Base-by-base conservation (phyloP, 2,888 invertebrate species). In the Sphaeridia pumilis region DNA sequence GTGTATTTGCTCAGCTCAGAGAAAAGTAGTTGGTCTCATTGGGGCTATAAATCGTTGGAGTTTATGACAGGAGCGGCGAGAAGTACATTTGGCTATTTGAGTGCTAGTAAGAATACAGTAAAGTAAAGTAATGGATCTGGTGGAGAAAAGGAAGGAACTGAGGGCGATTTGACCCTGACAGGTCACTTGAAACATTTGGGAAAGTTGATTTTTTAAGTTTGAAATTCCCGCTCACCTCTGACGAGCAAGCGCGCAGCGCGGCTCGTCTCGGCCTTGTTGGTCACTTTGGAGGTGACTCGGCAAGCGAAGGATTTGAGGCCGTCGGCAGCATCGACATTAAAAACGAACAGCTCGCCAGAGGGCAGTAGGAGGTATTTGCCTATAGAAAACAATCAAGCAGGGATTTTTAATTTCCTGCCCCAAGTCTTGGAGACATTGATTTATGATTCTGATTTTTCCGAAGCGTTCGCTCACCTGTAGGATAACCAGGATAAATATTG, bases 281-380 rank as follows among this genome's bases (percentile, higher is more conserved):
- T 87, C 66, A 88, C 75, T 64, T 82, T 78, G 74, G 88, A 86
- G 54, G 82, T 78, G 21, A 87, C 86, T 51, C 84, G 77, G 71
- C 89, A 90, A 59, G 83, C 80, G 73, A 86, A 89, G 63, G 80
- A 79, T 68, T 80, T 82, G 72, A 82, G 82, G 53, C 83, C 82
- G 73, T 89, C 88, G 60, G 79, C 77, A 49, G 82, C 78, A 54
- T 81, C 81, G 57, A 85, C 85, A 65, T 83, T 79, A 70, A 82
- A 82, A 69, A 89, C 83, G 74, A 87, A 86, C 60, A 90, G 74
- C 64, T 87, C 86, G 17, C 89, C 89, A 68, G 83, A 84, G 63
- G 82, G 79, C 58, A 88, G 73, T 47, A 86, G 80, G 63, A 82
- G 80, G 71, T 84, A 84, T 70, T 85, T 85, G 31, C 63, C 63